Conservation (phyloP, 2,113 vertebrate genomes). For the Nothobranchius furzeri region DNA sequence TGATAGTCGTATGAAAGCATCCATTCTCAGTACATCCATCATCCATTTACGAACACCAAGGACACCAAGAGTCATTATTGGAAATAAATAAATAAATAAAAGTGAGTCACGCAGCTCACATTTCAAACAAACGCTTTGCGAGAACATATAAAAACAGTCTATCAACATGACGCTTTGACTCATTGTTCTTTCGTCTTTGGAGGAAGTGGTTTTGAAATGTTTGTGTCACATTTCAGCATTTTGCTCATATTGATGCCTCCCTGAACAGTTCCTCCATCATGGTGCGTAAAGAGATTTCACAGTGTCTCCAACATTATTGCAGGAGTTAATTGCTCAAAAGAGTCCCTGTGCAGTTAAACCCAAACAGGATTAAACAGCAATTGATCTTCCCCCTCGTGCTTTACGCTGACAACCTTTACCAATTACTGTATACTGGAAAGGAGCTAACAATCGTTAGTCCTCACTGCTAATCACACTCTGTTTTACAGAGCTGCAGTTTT, state of each 20-base stretch:
- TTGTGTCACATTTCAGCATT: constrained; percentile 19
- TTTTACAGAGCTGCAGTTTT: constrained; percentile 17
- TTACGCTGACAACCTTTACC: constrained; percentile 36
- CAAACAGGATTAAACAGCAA: constrained; percentile 56
- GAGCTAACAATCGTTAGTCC: constrained; percentile 33
- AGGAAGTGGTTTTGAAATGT: constrained; percentile 5
- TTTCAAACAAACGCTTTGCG: constrained; percentile 12
- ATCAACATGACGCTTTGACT: not conserved
- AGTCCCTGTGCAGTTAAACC: constrained; percentile 29
- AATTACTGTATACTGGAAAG: constrained; percentile 42
- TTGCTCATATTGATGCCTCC: constrained; percentile 19
- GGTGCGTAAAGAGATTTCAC: constrained; percentile 53
- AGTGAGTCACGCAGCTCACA: not conserved
- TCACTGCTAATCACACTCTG: constrained; percentile 16
- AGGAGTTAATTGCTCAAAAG: constrained; percentile 58
- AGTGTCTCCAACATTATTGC: constrained; percentile 34
- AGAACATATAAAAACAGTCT: not conserved
- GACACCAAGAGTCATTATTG: not conserved
- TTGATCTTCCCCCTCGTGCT: constrained; percentile 49
- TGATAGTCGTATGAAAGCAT: constrained; percentile 8
- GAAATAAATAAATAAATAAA: not conserved
- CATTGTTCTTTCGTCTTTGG: not conserved
- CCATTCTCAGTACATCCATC: not conserved
- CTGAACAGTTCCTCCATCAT: constrained; percentile 30
- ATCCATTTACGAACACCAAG: constrained; percentile 3